Evolutionary conservation across 1,140 invertebrate species (phyloP).

Genomic region (Drosophila kanapiae): DNA sequence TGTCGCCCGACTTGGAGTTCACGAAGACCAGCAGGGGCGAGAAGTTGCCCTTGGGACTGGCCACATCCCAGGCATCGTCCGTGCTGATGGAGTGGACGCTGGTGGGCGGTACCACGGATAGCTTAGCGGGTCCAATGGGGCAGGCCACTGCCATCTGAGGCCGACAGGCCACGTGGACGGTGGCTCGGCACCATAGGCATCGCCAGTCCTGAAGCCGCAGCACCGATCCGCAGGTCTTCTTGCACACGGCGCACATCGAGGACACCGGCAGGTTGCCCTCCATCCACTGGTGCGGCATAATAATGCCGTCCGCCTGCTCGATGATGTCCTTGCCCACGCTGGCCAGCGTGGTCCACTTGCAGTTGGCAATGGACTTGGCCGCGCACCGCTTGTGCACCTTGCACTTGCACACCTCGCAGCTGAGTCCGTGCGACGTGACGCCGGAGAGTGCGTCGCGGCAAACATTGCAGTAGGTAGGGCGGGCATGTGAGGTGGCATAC

Average conservation of each 20-base stretch:
- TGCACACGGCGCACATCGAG: slow-evolving; percentile 96
- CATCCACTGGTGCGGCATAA: slow-evolving; percentile 99
- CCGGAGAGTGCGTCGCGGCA: slow-evolving; percentile 96
- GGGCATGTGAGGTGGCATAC: slow-evolving; percentile 95
- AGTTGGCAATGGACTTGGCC: slow-evolving; percentile 95
- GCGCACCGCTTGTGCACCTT: slow-evolving; percentile 98
- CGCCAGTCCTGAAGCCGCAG: slow-evolving; percentile 97
- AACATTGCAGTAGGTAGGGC: slow-evolving; percentile 98
- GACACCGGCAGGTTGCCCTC: slow-evolving; percentile 98
- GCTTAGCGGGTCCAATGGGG: slow-evolving; percentile 93
- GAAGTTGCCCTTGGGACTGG: slow-evolving; percentile 89
- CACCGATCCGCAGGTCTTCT: slow-evolving; percentile 98
- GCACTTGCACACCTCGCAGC: slow-evolving; percentile 98
- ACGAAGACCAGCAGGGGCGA: slow-evolving; percentile 97
- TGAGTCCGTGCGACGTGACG: slow-evolving; percentile 96
- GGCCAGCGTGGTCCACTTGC: slow-evolving; percentile 98
- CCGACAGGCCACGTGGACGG: slow-evolving; percentile 95
- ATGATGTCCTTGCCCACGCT: slow-evolving; percentile 97
- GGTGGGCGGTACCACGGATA: slow-evolving; percentile 97
- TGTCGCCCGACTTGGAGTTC: slow-evolving; percentile 99
- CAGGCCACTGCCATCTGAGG: slow-evolving; percentile 91
- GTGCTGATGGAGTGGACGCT: slow-evolving; percentile 95
- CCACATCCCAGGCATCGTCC: slow-evolving; percentile 96
- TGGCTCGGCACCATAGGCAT: slow-evolving; percentile 97
- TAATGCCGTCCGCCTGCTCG: slow-evolving; percentile 96